Evolutionary conservation across 2,888 invertebrate species (phyloP).

Genomic region (Epinotia nisella): DNA sequence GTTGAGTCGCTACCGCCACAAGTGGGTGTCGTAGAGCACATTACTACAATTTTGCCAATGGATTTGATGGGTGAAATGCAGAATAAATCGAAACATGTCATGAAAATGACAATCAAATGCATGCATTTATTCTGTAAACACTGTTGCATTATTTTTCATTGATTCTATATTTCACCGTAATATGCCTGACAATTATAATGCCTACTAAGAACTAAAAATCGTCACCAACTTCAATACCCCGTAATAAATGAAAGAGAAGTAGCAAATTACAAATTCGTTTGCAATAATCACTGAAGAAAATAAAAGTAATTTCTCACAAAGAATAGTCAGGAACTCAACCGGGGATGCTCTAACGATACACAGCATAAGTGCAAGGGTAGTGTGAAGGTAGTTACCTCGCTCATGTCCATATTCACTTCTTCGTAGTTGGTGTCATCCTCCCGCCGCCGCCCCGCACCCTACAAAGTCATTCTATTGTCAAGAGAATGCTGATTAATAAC

Average conservation of each 20-base stretch:
- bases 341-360: slow-evolving; percentile 13
- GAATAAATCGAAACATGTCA: background rate
- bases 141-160: no score
- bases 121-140: no score
- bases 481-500: slow-evolving; percentile 84
- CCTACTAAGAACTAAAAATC: no score
- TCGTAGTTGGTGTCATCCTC: slow-evolving; percentile 89
- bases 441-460: slow-evolving; percentile 69
- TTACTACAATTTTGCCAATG: background rate
- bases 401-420: slow-evolving; percentile 91
- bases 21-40: background rate
- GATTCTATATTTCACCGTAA: no score
- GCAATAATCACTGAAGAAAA: background rate
- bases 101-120: no score
- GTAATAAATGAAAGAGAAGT: background rate
- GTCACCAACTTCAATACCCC: background rate
- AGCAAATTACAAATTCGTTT: background rate
- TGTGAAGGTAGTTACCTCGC: slow-evolving; percentile 84
- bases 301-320: background rate
- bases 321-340: background rate
- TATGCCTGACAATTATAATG: no score
- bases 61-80: background rate
- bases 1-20: background rate
- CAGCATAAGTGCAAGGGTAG: slow-evolving; percentile 3
- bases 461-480: slow-evolving; percentile 84